phyloP scores from a whole-genome alignment of 92 coral and sea anemone species.

The Pocillopora meandrina region DNA sequence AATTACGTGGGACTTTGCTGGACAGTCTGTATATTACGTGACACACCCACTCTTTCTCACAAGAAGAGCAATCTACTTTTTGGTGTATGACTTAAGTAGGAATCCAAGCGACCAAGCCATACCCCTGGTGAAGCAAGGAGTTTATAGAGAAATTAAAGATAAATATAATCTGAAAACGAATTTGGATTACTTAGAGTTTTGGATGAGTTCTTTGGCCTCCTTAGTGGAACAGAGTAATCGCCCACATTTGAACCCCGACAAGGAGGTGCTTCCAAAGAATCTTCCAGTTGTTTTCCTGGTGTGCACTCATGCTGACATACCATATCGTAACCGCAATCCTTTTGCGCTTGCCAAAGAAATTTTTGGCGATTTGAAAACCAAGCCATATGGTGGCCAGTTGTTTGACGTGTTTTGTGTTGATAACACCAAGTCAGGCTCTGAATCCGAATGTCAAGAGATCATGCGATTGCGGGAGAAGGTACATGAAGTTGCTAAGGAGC shows the following conservation, averaged over 20 bases:
- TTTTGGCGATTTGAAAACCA: neutral
- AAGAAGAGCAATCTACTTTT: conserved; percentile 47
- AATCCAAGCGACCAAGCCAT: conserved; percentile 33
- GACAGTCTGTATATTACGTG: conserved; percentile 59
- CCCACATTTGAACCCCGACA: neutral
- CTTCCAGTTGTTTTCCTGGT: no score
- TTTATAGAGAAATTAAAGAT: conserved; percentile 2
- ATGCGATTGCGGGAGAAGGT: conserved; percentile 22
- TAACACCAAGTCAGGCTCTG: conserved; percentile 52
- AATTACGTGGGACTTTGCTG: conserved; percentile 67
- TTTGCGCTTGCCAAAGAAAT: conserved; percentile 15
- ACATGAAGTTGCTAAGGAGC: conserved; percentile 22
- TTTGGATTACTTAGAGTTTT: conserved; percentile 53
- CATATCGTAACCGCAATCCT: conserved; percentile 24
- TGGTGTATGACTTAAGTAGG: conserved; percentile 47
- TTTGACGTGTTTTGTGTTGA: conserved; percentile 33
- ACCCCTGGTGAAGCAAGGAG: conserved; percentile 41
- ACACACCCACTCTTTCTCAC: conserved; percentile 65
- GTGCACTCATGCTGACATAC: no score
- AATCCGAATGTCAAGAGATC: conserved; percentile 25
- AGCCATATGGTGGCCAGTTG: conserved; percentile 23
- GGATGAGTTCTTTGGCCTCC: conserved; percentile 60
- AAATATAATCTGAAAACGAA: conserved; percentile 26
- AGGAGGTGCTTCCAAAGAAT: neutral
- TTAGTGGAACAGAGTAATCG: neutral